A percentile compares a stretch with the other conserved stretches of the same genome.
phyloP scores from a whole-genome alignment of 2,888 invertebrate species.

The Stratiomys singularior region DNA sequence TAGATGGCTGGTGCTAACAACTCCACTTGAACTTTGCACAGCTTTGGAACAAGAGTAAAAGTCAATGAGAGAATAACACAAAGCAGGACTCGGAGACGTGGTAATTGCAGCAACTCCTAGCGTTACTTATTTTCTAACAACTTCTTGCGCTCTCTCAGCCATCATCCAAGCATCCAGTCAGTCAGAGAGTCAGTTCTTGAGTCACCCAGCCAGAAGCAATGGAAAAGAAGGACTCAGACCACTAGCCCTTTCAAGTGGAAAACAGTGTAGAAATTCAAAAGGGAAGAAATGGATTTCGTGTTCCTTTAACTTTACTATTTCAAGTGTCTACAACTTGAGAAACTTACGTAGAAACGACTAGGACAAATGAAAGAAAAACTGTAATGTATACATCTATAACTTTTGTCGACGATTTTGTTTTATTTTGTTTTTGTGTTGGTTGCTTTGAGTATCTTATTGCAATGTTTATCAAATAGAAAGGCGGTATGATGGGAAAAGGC shows the following conservation, averaged over 20 bases:
- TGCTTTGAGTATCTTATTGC: too few species aligned
- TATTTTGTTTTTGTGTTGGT: background rate
- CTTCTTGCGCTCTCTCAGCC: conserved; percentile 3
- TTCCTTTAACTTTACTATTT: conserved; percentile 13
- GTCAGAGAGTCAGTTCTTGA: too few species aligned
- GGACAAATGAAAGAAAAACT: background rate
- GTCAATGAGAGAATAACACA: background rate
- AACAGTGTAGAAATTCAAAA: background rate
- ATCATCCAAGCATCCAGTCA: too few species aligned
- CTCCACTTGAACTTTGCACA: background rate
- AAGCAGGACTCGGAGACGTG: background rate
- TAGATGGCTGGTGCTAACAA: background rate
- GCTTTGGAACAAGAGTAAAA: background rate
- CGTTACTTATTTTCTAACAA: conserved; percentile 23
- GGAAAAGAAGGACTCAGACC: background rate
- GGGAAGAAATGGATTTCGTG: conserved; percentile 7
- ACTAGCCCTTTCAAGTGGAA: conserved; percentile 21
- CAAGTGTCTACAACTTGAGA: conserved; percentile 4
- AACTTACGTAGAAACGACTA: background rate
- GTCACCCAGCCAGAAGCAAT: background rate
- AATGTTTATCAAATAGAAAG: too few species aligned
- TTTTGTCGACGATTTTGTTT: conserved; percentile 1
- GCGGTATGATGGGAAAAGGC: too few species aligned
- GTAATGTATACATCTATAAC: conserved; percentile 1
- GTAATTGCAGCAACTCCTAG: conserved; percentile 19